Percentiles rank a stretch among this genome's conserved stretches.
Conservation (phyloP, 2,113 vertebrate species). For the Podarcis muralis region DNA sequence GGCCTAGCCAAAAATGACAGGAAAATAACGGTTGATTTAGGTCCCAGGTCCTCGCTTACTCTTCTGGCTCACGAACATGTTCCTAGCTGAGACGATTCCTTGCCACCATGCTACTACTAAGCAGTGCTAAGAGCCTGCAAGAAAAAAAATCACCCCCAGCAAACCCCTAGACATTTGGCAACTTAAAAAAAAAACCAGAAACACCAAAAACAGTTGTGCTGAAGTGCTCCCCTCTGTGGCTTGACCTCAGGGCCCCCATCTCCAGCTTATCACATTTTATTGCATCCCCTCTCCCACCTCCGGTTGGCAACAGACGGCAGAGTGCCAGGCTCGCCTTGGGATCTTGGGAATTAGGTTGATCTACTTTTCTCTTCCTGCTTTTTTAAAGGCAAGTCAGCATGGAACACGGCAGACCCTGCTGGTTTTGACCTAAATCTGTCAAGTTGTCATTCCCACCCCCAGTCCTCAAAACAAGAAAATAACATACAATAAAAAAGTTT, state of each 20-base stretch:
- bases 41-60: no score
- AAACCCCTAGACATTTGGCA: no score
- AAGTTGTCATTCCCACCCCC: slow-evolving; percentile 34
- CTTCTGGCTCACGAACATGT: no score
- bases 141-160: no score
- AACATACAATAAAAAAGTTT: not conserved
- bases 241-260: not conserved
- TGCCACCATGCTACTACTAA: not conserved
- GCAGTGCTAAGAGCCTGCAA: not conserved
- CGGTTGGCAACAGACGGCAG: not conserved
- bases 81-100: not conserved
- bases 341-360: slow-evolving; percentile 7
- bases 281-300: not conserved
- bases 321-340: not conserved
- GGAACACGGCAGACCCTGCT: not conserved
- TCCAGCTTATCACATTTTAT: not conserved
- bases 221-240: not conserved
- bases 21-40: not conserved
- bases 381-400: not conserved
- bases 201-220: not conserved
- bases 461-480: slow-evolving; percentile 14
- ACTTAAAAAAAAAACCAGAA: no score
- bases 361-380: slow-evolving; percentile 25
- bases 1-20: not conserved
- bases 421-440: slow-evolving; percentile 53